Conservation (phyloP, 1,140 invertebrate genomes). For the Diprion similis region DNA sequence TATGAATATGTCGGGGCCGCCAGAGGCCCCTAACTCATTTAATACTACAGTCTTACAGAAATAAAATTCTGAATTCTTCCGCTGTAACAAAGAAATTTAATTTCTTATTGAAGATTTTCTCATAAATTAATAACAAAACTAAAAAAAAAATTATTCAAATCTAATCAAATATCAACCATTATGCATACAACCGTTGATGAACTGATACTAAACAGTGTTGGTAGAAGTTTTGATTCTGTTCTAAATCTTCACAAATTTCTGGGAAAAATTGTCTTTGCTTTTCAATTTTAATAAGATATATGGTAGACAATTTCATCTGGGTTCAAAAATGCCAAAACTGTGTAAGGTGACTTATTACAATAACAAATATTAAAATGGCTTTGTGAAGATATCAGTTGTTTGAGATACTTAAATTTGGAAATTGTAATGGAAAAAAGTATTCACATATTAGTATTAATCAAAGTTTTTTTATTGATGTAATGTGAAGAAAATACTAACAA, state of each 20-base stretch:
- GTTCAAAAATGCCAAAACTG: no score
- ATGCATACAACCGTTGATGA: neutral
- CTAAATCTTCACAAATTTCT: neutral
- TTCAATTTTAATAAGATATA: no score
- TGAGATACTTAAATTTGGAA: no score
- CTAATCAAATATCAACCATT: neutral
- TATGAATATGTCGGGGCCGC: constrained; percentile 30
- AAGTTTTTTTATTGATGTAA: no score
- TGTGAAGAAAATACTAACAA: no score
- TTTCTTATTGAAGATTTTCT: neutral
- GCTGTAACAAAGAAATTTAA: constrained; percentile 27
- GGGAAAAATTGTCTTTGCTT: neutral
- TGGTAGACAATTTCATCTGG: no score
- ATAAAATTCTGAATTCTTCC: constrained; percentile 39
- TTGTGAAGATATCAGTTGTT: no score
- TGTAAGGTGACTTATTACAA: no score
- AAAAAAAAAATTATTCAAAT: neutral
- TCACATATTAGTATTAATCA: no score
- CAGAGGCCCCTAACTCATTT: constrained; percentile 38
- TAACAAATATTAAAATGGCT: no score
- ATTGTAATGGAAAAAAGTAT: no score
- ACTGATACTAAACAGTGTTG: neutral
- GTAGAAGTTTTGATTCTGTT: neutral
- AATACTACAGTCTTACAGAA: constrained; percentile 37
- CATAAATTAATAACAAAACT: constrained; percentile 8